A percentile compares a stretch with the other conserved stretches of the same genome.
Conservation (phyloP, 2,888 invertebrate genomes). For the Conistra vaccinii region DNA sequence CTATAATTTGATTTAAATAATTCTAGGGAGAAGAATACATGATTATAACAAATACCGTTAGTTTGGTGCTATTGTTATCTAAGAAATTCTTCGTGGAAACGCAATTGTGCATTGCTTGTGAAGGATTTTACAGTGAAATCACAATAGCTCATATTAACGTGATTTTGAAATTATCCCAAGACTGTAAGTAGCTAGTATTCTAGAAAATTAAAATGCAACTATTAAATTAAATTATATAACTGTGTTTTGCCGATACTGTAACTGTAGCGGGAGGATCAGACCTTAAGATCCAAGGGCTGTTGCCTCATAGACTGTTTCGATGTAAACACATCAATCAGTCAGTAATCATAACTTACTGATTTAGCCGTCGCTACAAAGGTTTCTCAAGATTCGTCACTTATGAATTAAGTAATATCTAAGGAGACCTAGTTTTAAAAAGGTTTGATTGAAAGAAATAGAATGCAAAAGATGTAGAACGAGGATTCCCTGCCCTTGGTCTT, state of each 20-base stretch:
- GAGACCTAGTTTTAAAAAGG: background rate
- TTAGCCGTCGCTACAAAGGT: no score
- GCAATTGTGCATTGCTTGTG: slow-evolving; percentile 30
- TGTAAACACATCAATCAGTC: background rate
- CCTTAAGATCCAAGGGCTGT: background rate
- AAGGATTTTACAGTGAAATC: slow-evolving; percentile 46
- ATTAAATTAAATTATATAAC: background rate
- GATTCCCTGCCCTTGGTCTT: background rate
- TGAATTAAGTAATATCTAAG: background rate
- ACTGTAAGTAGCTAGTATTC: slow-evolving; percentile 28
- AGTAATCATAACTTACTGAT: no score
- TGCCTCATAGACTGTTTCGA: background rate
- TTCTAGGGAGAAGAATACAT: slow-evolving; percentile 3
- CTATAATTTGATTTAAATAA: no score
- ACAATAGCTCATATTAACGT: slow-evolving; percentile 23
- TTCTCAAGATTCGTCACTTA: no score
- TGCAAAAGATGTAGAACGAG: background rate
- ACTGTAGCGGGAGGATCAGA: background rate
- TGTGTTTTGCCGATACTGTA: background rate
- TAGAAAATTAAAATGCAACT: background rate
- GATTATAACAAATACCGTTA: slow-evolving; percentile 32
- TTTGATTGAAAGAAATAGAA: background rate
- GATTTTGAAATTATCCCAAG: slow-evolving; percentile 28
- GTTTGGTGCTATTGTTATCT: slow-evolving; percentile 26
- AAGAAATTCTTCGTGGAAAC: slow-evolving; percentile 43